Base-by-base conservation (phyloP, 2,888 invertebrate genomes). In the Acrocyrtus sp. region DNA sequence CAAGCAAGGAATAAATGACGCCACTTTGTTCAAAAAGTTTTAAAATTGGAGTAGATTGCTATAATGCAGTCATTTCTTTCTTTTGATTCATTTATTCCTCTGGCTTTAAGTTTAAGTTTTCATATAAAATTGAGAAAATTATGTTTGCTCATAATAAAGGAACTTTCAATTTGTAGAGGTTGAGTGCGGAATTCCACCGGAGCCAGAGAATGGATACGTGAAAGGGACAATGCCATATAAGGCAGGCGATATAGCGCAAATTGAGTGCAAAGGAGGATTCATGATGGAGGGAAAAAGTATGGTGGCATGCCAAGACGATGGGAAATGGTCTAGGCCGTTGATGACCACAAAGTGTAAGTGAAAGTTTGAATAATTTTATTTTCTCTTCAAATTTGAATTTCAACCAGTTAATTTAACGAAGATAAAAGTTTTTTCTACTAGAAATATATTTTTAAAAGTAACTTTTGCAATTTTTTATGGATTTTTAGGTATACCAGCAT, bases 261-360 rank as follows among this genome's bases (percentile, higher is more conserved):
- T 94, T 86, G 92, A 92, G 83, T 95, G 95, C 85, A 91, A 93
- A 84, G 90, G 91, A 10, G 93, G 93, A 81, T 94, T 90, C 84
- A 93, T 95, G 88, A 90, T 95, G 88, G 93, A 94, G 84, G 95
- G 95, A 1, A 89, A 92, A 81, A 93, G 94, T 19, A 93, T 94
- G 80, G 90, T n/a, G n/a, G n/a, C n/a, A n/a, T n/a, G n/a, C n/a
- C n/a, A n/a, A n/a, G n/a, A n/a, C n/a, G n/a, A n/a, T n/a, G 93
- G 93, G 10, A 78, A 72, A 27, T 87, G 92, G 70, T 95, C 95
- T 93, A 92, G 93, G 63, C 91, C 92, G 56, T 90, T 90, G 15
- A 43, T 48, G 50, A 86, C 92, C 19, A 93, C 94, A 19, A 92
- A 92, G 84, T 94, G 94, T 91, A 27, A 68, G 67, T 5, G 4